Conservation (phyloP, 2,797 vertebrate genomes). For the Dermochelys coriacea region DNA sequence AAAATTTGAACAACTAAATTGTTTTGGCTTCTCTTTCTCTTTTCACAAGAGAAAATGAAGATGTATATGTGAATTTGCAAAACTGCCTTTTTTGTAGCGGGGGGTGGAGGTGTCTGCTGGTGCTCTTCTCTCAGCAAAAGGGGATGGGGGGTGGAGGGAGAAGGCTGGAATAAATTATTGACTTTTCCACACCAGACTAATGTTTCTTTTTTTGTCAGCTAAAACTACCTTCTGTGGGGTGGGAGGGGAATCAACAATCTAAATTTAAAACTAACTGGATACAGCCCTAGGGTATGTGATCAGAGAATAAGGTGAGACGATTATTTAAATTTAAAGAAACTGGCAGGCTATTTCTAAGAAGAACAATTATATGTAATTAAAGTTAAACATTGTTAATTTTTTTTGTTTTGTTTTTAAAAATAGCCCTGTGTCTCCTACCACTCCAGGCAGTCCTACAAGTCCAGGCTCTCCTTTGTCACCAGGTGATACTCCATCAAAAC, state of each 20-base stretch:
- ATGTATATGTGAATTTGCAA: neutral
- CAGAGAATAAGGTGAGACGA: neutral
- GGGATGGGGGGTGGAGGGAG: neutral
- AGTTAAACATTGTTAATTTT: neutral
- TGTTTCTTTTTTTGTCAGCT: neutral
- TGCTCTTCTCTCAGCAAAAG: neutral
- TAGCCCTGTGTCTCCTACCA: constrained; percentile 85
- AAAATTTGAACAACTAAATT: neutral
- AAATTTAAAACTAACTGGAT: neutral
- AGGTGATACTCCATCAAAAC: constrained; percentile 82
- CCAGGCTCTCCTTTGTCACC: constrained; percentile 85
- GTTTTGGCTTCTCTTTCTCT: neutral
- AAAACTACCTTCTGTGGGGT: neutral
- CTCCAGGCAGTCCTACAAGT: constrained; percentile 79
- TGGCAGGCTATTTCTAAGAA: neutral
- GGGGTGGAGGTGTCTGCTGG: neutral
- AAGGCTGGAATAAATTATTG: neutral
- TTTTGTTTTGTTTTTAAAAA: neutral
- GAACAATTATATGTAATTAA: neutral
- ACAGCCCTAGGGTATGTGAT: neutral
- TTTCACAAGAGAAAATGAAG: neutral
- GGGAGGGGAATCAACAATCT: neutral
- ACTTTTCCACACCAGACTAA: neutral
- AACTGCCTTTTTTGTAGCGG: neutral
- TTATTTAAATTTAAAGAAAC: neutral